phyloP scores from a whole-genome alignment of 2,113 vertebrate genomes.

The Aepyceros melampus region DNA sequence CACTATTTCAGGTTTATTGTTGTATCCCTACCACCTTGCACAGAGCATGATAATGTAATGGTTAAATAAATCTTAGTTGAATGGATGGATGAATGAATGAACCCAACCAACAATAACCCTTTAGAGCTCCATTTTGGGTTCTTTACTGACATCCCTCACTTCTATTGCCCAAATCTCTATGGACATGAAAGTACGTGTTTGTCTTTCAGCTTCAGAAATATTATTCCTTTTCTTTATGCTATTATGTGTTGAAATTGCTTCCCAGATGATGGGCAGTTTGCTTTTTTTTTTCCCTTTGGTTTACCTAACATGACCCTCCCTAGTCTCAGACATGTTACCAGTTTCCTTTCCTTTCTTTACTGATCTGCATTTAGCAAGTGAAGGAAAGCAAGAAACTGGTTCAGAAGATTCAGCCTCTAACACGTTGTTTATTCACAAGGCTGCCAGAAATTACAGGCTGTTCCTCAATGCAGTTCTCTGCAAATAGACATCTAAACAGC shows the following conservation, averaged over 20 bases:
- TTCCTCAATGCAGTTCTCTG: not conserved
- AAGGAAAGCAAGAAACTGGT: not conserved
- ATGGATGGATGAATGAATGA: not conserved
- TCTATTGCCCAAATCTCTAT: not conserved
- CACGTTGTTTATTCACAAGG: not conserved
- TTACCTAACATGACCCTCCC: not conserved
- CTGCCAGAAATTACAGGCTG: conserved; percentile 7
- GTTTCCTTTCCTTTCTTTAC: not conserved
- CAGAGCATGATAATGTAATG: not conserved
- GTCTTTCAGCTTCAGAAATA: not conserved
- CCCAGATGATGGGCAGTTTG: not conserved
- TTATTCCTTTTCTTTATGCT: not conserved
- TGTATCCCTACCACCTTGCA: not conserved
- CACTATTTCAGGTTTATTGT: not conserved
- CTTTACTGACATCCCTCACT: not conserved
- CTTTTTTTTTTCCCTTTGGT: not conserved
- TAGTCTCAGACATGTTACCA: not conserved
- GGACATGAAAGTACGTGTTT: not conserved
- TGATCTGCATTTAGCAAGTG: conserved; percentile 1
- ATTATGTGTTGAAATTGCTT: not conserved
- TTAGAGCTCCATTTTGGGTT: not conserved
- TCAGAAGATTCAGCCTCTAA: not conserved
- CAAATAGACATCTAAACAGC: not conserved
- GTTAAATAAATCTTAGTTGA: not conserved
- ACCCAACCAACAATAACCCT: not conserved